Evolutionary conservation across 1,140 invertebrate species (phyloP).

Genomic region (Sitodiplosis mosellana): DNA sequence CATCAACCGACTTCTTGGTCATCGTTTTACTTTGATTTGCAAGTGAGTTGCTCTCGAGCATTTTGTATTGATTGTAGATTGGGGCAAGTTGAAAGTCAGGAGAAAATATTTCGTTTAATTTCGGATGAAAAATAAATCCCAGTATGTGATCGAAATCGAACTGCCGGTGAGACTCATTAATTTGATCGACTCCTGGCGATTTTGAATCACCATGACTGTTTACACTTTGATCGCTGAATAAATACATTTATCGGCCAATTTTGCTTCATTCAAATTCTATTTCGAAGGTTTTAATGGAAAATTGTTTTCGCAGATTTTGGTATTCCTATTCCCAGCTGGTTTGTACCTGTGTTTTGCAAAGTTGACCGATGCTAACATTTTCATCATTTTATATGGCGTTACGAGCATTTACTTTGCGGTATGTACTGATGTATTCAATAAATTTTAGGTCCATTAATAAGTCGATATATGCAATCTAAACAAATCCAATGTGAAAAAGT

Average conservation of each 20-base stretch:
- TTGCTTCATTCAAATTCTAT: too few relatives aligned
- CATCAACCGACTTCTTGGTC: slow-evolving; percentile 98
- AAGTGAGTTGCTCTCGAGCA: slow-evolving; percentile 29
- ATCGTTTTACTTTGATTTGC: slow-evolving; percentile 95
- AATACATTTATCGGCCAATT: neutral
- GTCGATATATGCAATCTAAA: too few relatives aligned
- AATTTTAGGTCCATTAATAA: neutral
- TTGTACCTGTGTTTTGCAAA: slow-evolving; percentile 91
- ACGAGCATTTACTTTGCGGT: slow-evolving; percentile 97
- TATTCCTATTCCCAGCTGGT: slow-evolving; percentile 89
- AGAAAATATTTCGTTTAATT: too few relatives aligned
- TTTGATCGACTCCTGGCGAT: neutral
- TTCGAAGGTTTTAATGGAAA: too few relatives aligned
- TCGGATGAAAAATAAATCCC: neutral
- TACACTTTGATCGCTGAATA: slow-evolving; percentile 25
- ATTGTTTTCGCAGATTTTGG: slow-evolving; percentile 69
- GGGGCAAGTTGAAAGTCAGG: neutral
- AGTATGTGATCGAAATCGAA: neutral
- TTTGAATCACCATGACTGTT: neutral
- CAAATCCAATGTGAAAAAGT: too few relatives aligned
- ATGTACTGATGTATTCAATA: slow-evolving; percentile 25
- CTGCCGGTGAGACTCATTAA: neutral
- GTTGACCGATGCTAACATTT: slow-evolving; percentile 90
- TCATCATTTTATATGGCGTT: slow-evolving; percentile 91
- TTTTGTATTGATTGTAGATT: too few relatives aligned